A percentile compares a stretch with the other conserved stretches of the same genome.
phyloP scores from a whole-genome alignment of 2,797 vertebrate species.

The Mus caroli region DNA sequence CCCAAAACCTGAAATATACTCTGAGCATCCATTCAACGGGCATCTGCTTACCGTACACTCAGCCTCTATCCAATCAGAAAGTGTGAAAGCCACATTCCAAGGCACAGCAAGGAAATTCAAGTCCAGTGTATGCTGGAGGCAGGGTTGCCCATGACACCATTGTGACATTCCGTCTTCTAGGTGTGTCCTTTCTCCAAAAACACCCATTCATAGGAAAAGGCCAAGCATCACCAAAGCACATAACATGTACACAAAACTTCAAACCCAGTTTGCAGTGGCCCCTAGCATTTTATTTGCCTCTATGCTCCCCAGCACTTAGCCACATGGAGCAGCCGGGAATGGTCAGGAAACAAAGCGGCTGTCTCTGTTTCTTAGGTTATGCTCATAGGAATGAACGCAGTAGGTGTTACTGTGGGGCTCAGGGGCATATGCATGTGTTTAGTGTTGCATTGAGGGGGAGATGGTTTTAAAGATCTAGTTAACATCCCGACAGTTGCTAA shows the following conservation, averaged over 20 bases:
- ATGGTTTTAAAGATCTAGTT: neutral
- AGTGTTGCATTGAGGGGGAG: neutral
- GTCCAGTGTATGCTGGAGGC: neutral
- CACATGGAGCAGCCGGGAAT: accelerated
- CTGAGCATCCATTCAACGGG: accelerated
- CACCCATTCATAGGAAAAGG: conserved; percentile 8
- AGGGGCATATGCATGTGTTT: neutral
- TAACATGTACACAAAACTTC: neutral
- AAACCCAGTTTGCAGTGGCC: neutral
- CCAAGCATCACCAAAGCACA: neutral
- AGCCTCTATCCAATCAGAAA: neutral
- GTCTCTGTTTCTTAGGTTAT: neutral
- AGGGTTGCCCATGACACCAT: neutral
- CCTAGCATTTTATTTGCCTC: neutral
- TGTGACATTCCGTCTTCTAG: neutral
- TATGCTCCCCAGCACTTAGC: neutral
- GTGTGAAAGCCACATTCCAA: neutral
- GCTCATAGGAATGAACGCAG: neutral
- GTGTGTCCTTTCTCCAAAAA: neutral
- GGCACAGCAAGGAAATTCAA: neutral
- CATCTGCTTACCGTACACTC: neutral
- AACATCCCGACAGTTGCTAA: neutral
- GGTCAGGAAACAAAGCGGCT: neutral
- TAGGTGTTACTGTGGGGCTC: neutral
- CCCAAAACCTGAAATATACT: neutral